A percentile compares a stretch with the other conserved stretches of the same genome.
phyloP scores from a whole-genome alignment of 2,888 invertebrate species.

The Desoria tigrina region DNA sequence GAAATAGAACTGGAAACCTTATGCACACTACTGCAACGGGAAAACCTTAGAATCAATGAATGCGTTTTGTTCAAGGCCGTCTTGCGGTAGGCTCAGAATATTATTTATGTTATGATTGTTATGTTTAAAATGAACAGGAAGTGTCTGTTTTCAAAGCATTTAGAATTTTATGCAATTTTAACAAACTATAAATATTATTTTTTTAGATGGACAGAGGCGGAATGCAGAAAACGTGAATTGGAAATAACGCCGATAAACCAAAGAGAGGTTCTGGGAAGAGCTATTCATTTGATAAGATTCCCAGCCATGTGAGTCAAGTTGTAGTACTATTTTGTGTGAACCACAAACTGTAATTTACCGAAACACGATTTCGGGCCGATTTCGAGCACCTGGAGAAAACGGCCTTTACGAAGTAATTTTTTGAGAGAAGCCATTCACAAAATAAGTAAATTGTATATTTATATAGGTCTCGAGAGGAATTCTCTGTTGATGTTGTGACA shows the following conservation, averaged over 20 bases:
- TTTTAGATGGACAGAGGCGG: slow-evolving; percentile 71
- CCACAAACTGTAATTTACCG: no score
- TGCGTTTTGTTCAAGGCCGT: slow-evolving; percentile 75
- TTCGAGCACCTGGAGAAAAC: no score
- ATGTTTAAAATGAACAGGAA: background rate
- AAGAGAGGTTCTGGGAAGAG: slow-evolving; percentile 68
- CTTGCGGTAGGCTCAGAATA: slow-evolving; percentile 58
- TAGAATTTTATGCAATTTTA: slow-evolving; percentile 6
- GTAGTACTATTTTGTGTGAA: no score
- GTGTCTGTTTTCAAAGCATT: background rate
- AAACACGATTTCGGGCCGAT: no score
- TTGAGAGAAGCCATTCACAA: no score
- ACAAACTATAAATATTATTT: no score
- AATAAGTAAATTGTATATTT: background rate
- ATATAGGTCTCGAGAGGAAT: slow-evolving; percentile 70
- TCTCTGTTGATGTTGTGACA: slow-evolving; percentile 74
- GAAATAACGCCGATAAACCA: slow-evolving; percentile 70
- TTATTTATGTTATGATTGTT: background rate
- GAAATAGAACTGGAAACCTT: slow-evolving; percentile 80
- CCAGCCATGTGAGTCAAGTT: slow-evolving; percentile 66
- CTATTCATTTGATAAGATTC: slow-evolving; percentile 73
- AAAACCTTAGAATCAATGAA: slow-evolving; percentile 76
- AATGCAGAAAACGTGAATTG: slow-evolving; percentile 69
- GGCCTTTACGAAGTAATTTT: no score
- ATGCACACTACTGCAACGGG: slow-evolving; percentile 73